Conservation (phyloP, 2,888 invertebrate genomes). For the Trypoxylon attenuatum region DNA sequence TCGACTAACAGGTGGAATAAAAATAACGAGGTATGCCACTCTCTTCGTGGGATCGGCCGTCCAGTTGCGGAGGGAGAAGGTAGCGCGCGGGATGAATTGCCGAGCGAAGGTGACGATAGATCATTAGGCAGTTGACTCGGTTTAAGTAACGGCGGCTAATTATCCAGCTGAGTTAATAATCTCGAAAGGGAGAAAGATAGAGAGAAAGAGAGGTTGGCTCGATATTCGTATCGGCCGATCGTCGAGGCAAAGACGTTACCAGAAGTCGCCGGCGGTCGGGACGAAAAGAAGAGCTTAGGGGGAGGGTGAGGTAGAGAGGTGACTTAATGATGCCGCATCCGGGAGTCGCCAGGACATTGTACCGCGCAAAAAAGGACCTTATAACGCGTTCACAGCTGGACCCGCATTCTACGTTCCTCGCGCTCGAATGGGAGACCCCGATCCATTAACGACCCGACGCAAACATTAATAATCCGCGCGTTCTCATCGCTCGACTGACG, state of each 20-base stretch:
- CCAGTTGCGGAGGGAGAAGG: not conserved
- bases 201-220: slow-evolving; percentile 20
- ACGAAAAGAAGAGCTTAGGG: slow-evolving; percentile 12
- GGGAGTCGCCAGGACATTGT: slow-evolving; percentile 66
- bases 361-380: slow-evolving; percentile 60
- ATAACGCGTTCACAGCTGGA: slow-evolving; percentile 68
- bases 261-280: slow-evolving; percentile 18
- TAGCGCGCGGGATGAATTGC: not conserved
- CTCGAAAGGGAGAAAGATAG: slow-evolving; percentile 34
- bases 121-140: slow-evolving; percentile 62
- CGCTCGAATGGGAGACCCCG: slow-evolving; percentile 55
- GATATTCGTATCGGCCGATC: slow-evolving; percentile 38
- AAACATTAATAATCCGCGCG: slow-evolving; percentile 62
- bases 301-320: slow-evolving; percentile 25
- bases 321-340: slow-evolving; percentile 70
- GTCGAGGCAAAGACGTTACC: slow-evolving; percentile 13
- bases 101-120: slow-evolving; percentile 61
- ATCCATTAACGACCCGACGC: slow-evolving; percentile 60
- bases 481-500: slow-evolving; percentile 47
- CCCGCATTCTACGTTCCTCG: slow-evolving; percentile 61
- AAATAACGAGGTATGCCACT: slow-evolving; percentile 14
- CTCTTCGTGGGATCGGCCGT: not conserved
- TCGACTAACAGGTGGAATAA: slow-evolving; percentile 34
- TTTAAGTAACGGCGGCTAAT: slow-evolving; percentile 60
- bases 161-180: slow-evolving; percentile 63